phyloP scores from a whole-genome alignment of 2,888 invertebrate species.

The Sphaerophoria rueppellii region DNA sequence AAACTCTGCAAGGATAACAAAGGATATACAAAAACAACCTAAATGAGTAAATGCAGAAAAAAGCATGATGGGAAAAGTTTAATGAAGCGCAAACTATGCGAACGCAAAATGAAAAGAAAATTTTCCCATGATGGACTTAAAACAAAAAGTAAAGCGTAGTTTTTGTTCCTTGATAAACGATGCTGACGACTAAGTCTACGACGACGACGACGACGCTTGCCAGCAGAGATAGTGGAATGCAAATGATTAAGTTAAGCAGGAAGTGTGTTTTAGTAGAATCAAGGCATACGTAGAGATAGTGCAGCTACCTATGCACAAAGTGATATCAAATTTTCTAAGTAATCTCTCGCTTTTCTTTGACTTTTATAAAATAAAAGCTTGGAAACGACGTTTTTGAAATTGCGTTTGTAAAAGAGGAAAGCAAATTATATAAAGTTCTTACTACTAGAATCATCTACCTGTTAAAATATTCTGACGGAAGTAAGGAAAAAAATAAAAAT shows the following conservation, averaged over 20 bases:
- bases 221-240: conserved; percentile 4
- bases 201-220: background rate
- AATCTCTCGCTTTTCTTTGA: background rate
- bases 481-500: too few species aligned
- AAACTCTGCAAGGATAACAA: conserved; percentile 40
- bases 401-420: background rate
- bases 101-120: conserved; percentile 41
- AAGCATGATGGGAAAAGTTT: conserved; percentile 47
- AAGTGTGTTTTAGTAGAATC: background rate
- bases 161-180: conserved; percentile 42
- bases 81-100: conserved; percentile 61
- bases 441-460: too few species aligned
- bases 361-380: conserved; percentile 6
- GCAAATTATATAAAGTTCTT: background rate
- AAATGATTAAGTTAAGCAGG: conserved; percentile 51
- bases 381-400: conserved; percentile 26
- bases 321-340: conserved; percentile 46
- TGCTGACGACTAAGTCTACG: background rate
- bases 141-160: conserved; percentile 18
- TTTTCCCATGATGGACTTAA: conserved; percentile 13
- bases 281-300: background rate
- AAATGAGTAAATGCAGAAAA: conserved; percentile 12
- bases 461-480: too few species aligned
- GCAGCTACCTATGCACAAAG: conserved; percentile 13
- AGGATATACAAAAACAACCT: background rate